Evolutionary conservation across 2,888 invertebrate species (phyloP).

Genomic region (Stomorhina lunata): DNA sequence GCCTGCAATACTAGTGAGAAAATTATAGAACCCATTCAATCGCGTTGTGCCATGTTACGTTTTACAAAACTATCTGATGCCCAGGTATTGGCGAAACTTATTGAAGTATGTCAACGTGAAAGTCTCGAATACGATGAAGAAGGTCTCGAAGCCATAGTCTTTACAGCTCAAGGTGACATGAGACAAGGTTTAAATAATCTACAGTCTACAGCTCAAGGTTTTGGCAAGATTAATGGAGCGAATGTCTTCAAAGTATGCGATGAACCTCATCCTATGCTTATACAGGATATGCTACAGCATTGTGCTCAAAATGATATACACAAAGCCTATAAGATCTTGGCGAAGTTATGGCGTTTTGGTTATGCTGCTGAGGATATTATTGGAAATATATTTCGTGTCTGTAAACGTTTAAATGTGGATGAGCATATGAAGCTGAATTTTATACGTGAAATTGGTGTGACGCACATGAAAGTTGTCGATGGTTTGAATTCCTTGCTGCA

Average conservation of each 20-base stretch:
- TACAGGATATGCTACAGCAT: conserved; percentile 93
- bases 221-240: conserved; percentile 92
- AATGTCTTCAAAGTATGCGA: conserved; percentile 99
- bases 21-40: conserved; percentile 99
- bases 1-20: conserved; percentile 99
- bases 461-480: conserved; percentile 94
- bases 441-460: conserved; percentile 93
- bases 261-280: conserved; percentile 97
- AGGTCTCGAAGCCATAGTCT: conserved; percentile 97
- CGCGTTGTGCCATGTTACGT: conserved; percentile 97
- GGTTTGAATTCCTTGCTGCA: conserved; percentile 93
- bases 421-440: conserved; percentile 92
- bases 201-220: conserved; percentile 96
- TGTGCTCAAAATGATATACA: conserved; percentile 91
- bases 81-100: conserved; percentile 90
- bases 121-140: conserved; percentile 91
- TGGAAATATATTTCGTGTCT: conserved; percentile 95
- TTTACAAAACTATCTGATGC: conserved; percentile 94
- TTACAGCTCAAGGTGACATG: conserved; percentile 99
- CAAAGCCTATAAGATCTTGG: conserved; percentile 92
- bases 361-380: conserved; percentile 99
- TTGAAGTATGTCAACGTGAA: conserved; percentile 88
- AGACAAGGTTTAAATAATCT: conserved; percentile 98
- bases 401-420: conserved; percentile 90
- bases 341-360: conserved; percentile 94